phyloP scores from a whole-genome alignment of 1,140 invertebrate genomes.

The Nylanderia fulva region DNA sequence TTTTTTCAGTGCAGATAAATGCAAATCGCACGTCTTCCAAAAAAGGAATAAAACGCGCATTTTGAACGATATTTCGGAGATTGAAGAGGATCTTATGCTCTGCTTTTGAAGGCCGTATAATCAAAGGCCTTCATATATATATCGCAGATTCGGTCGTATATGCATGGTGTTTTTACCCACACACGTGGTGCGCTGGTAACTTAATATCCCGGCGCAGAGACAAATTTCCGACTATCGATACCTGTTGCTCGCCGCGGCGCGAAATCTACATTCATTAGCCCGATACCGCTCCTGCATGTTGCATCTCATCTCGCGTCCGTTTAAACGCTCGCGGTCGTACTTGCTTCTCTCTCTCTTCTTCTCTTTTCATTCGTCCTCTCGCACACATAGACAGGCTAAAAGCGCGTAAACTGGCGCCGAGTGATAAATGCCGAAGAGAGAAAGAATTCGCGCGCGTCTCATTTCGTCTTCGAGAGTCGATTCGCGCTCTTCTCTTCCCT shows the following conservation, averaged over 20 bases:
- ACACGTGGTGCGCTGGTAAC: conserved; percentile 65
- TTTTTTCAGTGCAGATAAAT: too few relatives aligned
- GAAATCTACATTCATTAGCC: conserved; percentile 74
- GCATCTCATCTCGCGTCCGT: conserved; percentile 20
- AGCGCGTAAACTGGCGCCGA: conserved; percentile 70
- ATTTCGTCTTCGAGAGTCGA: conserved; percentile 39
- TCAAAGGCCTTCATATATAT: conserved; percentile 23
- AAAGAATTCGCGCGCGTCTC: conserved; percentile 70
- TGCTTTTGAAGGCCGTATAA: conserved; percentile 17
- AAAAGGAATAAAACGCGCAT: background rate
- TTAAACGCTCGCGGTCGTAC: conserved; percentile 61
- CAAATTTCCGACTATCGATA: conserved; percentile 70
- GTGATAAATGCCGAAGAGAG: conserved; percentile 71
- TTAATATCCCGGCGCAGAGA: conserved; percentile 67
- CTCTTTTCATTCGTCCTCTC: conserved; percentile 40
- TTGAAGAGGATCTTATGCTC: background rate
- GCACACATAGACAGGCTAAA: conserved; percentile 56
- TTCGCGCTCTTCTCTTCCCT: conserved; percentile 35
- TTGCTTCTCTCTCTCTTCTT: conserved; percentile 8
- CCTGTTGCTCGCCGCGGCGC: conserved; percentile 65
- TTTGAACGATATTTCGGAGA: conserved; percentile 33
- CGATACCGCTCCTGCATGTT: conserved; percentile 57
- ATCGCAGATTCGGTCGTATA: background rate
- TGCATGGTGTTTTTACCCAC: conserved; percentile 4
- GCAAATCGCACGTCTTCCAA: background rate